These are phyloP conservation scores for Drosophila auraria DNA, from an alignment of 1,140 invertebrate genomes.

Conservation along the genomic window DNA sequence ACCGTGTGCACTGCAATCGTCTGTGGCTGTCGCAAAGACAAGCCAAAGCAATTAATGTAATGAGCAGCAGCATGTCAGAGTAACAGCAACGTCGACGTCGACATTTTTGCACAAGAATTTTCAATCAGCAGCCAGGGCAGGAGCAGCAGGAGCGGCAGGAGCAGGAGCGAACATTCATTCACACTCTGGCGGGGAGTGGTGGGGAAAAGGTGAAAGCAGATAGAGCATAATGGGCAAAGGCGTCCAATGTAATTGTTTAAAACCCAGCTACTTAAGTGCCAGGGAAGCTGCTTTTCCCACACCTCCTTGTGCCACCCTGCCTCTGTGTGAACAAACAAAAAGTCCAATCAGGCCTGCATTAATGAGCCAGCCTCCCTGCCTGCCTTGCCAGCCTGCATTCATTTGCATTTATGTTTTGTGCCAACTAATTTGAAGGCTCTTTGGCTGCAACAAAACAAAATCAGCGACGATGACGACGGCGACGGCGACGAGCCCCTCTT, in stretches of 20 bases:
- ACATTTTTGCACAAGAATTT: slow-evolving; percentile 83
- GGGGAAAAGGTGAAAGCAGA: slow-evolving; percentile 41
- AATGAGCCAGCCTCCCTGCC: slow-evolving; percentile 56
- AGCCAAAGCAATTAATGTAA: slow-evolving; percentile 84
- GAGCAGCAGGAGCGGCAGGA: slow-evolving; percentile 18
- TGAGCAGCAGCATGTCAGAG: slow-evolving; percentile 79
- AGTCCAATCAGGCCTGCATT: slow-evolving; percentile 80
- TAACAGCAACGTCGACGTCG: slow-evolving; percentile 75
- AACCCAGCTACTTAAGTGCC: slow-evolving; percentile 79
- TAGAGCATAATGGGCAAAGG: slow-evolving; percentile 74
- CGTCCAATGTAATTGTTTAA: slow-evolving; percentile 81
- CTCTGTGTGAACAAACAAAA: slow-evolving; percentile 65
- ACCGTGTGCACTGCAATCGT: slow-evolving; percentile 62
- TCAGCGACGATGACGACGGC: slow-evolving; percentile 63
- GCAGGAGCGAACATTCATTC: slow-evolving; percentile 54
- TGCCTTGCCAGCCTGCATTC: slow-evolving; percentile 50
- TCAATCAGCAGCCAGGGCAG: slow-evolving; percentile 60
- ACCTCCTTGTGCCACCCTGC: not conserved
- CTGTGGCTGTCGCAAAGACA: slow-evolving; percentile 77
- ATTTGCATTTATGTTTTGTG: slow-evolving; percentile 83
- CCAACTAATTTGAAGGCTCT: slow-evolving; percentile 78
- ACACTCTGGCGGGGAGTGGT: not conserved
- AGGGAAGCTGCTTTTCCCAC: slow-evolving; percentile 6
- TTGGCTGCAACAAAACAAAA: slow-evolving; percentile 75
- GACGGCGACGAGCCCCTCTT: slow-evolving; percentile 48